Evolutionary conservation across 2,888 invertebrate genomes (phyloP).

Genomic region (Drosophila algonquin): DNA sequence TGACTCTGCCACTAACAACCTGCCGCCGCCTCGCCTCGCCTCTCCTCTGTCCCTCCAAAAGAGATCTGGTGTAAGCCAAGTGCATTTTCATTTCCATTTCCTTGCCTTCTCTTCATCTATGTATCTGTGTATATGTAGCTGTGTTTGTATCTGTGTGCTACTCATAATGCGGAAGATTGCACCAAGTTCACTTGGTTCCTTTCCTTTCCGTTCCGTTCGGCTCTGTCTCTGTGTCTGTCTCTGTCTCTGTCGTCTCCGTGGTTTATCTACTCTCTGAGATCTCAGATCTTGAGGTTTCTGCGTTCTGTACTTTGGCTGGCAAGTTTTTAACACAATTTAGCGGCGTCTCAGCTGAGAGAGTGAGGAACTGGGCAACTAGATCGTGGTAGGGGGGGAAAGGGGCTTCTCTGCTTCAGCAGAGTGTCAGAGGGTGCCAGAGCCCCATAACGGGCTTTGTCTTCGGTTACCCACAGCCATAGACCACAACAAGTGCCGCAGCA

Average conservation of each 20-base stretch:
- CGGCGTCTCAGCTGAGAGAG: conserved; percentile 46
- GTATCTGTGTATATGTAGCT: conserved; percentile 4
- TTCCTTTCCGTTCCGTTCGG: conserved; percentile 58
- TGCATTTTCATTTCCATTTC: conserved; percentile 79
- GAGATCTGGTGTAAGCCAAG: conserved; percentile 60
- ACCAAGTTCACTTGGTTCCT: conserved; percentile 57
- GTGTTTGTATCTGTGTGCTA: conserved; percentile 38
- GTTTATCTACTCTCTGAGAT: conserved; percentile 67
- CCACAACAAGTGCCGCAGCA: conserved; percentile 58
- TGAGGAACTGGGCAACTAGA: conserved; percentile 2
- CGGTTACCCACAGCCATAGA: conserved; percentile 49
- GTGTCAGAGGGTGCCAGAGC: conserved; percentile 31
- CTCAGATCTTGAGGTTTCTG: conserved; percentile 78
- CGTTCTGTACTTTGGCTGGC: conserved; percentile 73
- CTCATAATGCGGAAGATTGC: conserved; percentile 80
- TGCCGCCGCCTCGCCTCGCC: conserved; percentile 35
- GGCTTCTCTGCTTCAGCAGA: neutral
- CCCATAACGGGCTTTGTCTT: conserved; percentile 59
- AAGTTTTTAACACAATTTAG: conserved; percentile 78
- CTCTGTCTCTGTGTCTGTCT: conserved; percentile 53
- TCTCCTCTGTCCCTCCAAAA: neutral
- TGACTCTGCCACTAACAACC: conserved; percentile 65
- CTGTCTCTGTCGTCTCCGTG: conserved; percentile 13
- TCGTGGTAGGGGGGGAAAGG: conserved; percentile 2
- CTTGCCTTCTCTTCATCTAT: conserved; percentile 36